Conservation (phyloP, 2,113 vertebrate species). For the Corythornis madagascariensis region DNA sequence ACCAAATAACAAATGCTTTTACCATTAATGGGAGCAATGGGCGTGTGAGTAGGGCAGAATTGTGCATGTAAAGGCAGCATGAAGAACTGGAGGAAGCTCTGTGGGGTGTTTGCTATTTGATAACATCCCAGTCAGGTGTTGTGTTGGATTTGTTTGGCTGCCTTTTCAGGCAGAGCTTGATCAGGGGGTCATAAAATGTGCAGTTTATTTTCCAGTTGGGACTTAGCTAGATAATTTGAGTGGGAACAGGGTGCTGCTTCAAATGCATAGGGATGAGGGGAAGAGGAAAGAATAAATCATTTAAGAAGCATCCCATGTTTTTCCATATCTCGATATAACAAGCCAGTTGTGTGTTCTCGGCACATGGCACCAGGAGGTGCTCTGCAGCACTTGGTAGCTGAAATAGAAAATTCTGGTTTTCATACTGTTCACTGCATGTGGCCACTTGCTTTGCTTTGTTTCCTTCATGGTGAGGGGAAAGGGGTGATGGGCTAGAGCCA, state of each 20-base stretch:
- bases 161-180: not conserved
- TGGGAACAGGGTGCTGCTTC: not conserved
- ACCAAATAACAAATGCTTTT: conserved; percentile 40
- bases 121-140: not conserved
- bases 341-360: rapidly evolving
- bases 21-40: not conserved
- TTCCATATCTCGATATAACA: not conserved
- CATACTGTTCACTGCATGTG: rapidly evolving
- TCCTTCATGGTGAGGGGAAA: not conserved
- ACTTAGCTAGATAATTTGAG: not conserved
- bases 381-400: not conserved
- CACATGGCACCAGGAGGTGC: not conserved
- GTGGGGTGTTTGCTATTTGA: not conserved
- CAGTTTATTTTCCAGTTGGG: not conserved
- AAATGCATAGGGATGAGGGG: not conserved
- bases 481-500: not conserved
- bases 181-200: not conserved
- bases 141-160: not conserved
- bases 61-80: not conserved
- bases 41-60: not conserved
- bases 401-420: not conserved
- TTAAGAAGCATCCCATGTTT: not conserved
- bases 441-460: not conserved
- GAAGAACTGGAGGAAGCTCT: not conserved
- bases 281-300: not conserved